Evolutionary conservation across 2,888 invertebrate genomes (phyloP).

Genomic region (Matsumyia berberina): DNA sequence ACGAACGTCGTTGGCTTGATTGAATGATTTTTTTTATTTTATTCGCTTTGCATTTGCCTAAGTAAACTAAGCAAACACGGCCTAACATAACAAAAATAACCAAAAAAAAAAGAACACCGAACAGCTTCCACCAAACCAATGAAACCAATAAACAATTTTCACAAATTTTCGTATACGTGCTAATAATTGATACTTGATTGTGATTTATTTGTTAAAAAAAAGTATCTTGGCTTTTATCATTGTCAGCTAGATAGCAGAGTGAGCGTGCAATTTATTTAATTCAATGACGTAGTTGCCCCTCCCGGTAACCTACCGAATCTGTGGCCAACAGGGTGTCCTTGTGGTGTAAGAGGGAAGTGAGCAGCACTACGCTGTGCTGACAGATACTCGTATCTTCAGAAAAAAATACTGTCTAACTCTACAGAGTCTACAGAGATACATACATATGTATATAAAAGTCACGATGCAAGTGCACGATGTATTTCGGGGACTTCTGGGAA

Average conservation of each 20-base stretch:
- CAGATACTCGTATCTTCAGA: no score
- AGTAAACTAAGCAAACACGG: constrained; percentile 11
- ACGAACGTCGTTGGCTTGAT: constrained; percentile 22
- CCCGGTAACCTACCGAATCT: no score
- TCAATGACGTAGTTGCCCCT: constrained; percentile 11
- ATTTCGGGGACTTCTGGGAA: no score
- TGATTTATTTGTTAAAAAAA: constrained; percentile 15
- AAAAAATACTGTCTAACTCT: no score
- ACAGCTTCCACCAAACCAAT: neutral
- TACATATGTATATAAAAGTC: no score
- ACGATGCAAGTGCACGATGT: no score
- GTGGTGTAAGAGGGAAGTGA: no score
- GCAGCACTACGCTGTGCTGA: no score
- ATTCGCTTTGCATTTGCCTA: neutral
- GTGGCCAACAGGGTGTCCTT: no score
- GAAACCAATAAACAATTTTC: constrained; percentile 6
- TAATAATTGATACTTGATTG: constrained; percentile 48
- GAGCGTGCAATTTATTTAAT: constrained; percentile 30
- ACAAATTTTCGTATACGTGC: constrained; percentile 24
- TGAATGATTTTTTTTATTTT: constrained; percentile 16
- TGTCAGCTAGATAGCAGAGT: neutral
- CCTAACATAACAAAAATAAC: constrained; percentile 25
- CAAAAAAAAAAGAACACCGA: neutral
- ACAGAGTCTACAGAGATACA: no score
- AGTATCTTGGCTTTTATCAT: no score